Evolutionary conservation across 2,113 vertebrate genomes (phyloP), one percentile per base, ranked within the genome.

Genomic region (Oostethus manadensis): DNA sequence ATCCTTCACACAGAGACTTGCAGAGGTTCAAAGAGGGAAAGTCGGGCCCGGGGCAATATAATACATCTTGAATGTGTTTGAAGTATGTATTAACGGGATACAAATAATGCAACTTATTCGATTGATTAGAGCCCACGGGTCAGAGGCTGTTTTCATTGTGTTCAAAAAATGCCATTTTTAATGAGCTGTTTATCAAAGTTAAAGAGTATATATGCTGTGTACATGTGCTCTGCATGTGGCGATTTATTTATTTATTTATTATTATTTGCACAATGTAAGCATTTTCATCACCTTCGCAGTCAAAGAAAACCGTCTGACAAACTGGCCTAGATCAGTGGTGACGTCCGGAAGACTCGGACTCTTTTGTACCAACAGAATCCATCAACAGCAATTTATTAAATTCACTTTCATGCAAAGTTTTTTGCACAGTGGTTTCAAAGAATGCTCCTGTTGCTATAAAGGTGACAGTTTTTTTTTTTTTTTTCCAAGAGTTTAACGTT

Each of bases 1-100:
- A 91, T 89, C 88, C 86, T 89, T 88, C 89, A 89, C 89, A 81
- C 85, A 88, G 62, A 85, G 81, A 74, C 82, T 80, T 81, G 83
- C 85, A 63, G 77, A 71, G 73, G 88, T 90, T 91, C 88, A 91
- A 89, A 89, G 86, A 77, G 79, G 81, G 55, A 53, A 66, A 88
- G 73, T 84, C 83, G 87, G 80, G 79, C 88, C 76, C 51, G 18
- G 51, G 83, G 87, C 79, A 22, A 84, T 84, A 82, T 86, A 88
- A 86, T 59, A 89, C 84, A 71, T 87, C 84, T 88, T 86, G 84
- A 88, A 83, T 78, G 58, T 82, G 79, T 83, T 86, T 87, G 84
- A 90, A 84, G 74, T 74, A 86, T 79, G 76, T 80, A 89, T 89
- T 88, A 90, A 79, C 76, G 70, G 76, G 80, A 81, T 83, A 69